Conservation (phyloP, 2,888 invertebrate genomes). For the Andricus curvator region DNA sequence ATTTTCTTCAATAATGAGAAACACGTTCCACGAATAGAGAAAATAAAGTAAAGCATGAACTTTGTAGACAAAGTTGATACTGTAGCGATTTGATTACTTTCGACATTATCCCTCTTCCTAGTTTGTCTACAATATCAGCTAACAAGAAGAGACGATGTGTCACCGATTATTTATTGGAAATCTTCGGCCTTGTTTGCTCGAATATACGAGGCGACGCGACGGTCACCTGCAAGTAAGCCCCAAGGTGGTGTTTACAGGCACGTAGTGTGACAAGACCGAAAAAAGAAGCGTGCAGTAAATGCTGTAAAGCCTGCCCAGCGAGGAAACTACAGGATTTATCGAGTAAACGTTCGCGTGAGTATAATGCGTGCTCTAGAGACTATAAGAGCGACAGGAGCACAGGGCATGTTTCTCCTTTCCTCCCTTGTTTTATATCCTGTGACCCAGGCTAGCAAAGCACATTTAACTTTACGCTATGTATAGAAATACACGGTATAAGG, state of each 20-base stretch:
- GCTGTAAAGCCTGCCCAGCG: conserved; percentile 31
- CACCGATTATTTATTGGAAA: conserved; percentile 35
- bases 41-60: neutral
- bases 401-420: conserved; percentile 9
- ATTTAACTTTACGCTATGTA: conserved; percentile 5
- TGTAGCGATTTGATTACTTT: conserved; percentile 19
- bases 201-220: conserved; percentile 25
- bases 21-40: neutral
- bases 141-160: conserved; percentile 21
- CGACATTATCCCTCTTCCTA: conserved; percentile 14
- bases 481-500: neutral
- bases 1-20: neutral
- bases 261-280: conserved; percentile 35
- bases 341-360: conserved; percentile 40
- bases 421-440: conserved; percentile 27
- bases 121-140: conserved; percentile 9
- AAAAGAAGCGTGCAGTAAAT: conserved; percentile 31
- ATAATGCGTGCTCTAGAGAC: conserved; percentile 35
- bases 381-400: conserved; percentile 19
- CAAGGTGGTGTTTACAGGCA: conserved; percentile 31
- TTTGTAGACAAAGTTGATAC: conserved; percentile 25
- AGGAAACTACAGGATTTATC: conserved; percentile 39
- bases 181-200: conserved; percentile 22
- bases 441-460: conserved; percentile 1
- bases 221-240: conserved; percentile 40